These are phyloP conservation scores for Sitophilus oryzae DNA, from an alignment of 1,140 invertebrate genomes.

Conservation along the genomic window DNA sequence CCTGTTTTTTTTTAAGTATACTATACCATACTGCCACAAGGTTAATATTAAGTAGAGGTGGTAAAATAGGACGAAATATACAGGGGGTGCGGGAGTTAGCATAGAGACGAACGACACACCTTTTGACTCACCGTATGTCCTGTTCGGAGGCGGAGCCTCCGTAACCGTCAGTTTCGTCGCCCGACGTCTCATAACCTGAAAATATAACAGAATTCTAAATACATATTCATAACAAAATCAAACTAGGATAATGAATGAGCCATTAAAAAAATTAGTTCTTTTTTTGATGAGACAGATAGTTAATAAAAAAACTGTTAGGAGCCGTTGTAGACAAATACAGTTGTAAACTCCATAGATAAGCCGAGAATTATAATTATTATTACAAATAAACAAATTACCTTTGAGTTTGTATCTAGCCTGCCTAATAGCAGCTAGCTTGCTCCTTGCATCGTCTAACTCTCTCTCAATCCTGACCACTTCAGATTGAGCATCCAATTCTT, in stretches of 20 bases:
- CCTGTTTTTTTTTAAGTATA: no score
- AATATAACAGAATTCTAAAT: background rate
- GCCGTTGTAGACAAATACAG: no score
- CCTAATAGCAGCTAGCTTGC: constrained; percentile 76
- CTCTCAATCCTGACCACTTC: constrained; percentile 87
- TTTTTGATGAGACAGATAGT: background rate
- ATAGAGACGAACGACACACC: constrained; percentile 40
- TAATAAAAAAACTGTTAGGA: no score
- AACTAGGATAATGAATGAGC: no score
- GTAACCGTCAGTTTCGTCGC: constrained; percentile 42
- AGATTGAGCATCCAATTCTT: constrained; percentile 68
- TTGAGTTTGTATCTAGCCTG: constrained; percentile 77
- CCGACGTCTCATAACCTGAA: constrained; percentile 40
- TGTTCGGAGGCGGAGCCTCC: constrained; percentile 38
- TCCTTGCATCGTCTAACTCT: constrained; percentile 86
- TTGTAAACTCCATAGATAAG: no score
- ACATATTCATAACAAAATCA: no score
- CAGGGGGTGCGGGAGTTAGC: constrained; percentile 14
- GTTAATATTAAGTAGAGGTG: no score
- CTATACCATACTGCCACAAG: no score
- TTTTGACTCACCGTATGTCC: constrained; percentile 40
- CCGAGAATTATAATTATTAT: no score
- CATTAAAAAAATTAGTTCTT: no score
- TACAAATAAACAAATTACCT: constrained; percentile 26
- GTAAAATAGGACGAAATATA: no score